phyloP scores from a whole-genome alignment of 2,113 vertebrate species.

The Pavo muticus region DNA sequence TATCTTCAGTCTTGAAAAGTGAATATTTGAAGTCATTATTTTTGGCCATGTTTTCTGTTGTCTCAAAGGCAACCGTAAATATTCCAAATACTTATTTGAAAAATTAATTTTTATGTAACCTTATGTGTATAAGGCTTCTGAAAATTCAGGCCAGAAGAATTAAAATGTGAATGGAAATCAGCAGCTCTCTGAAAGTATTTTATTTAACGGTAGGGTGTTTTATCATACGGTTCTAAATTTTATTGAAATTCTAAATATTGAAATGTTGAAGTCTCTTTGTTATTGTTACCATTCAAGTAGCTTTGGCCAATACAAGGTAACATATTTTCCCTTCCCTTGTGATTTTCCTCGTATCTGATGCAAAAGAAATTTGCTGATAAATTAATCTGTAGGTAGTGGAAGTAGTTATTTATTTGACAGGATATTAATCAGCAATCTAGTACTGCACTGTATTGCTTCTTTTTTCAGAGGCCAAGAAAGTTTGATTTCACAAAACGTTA shows the following conservation, averaged over 20 bases:
- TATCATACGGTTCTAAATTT: neutral
- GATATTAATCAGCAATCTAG: neutral
- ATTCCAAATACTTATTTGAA: fast-evolving
- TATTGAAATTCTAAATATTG: neutral
- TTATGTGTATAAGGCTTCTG: neutral
- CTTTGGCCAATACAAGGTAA: neutral
- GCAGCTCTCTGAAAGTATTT: neutral
- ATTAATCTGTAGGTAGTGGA: neutral
- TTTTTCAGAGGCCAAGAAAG: neutral
- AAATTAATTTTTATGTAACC: neutral
- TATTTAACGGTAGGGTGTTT: neutral
- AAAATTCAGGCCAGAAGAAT: neutral
- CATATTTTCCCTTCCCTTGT: neutral
- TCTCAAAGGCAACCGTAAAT: neutral
- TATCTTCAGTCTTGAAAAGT: neutral
- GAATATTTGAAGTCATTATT: neutral
- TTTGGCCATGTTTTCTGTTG: neutral
- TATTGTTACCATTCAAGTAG: neutral
- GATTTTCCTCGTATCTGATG: neutral
- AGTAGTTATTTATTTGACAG: neutral
- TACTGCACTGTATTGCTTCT: neutral
- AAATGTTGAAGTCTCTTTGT: neutral
- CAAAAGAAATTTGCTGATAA: neutral
- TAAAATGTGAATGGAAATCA: neutral
- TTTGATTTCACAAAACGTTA: neutral